A percentile compares a stretch with the other conserved stretches of the same genome.
Evolutionary conservation across 2,888 invertebrate species (phyloP).

Genomic region (Drosophila bunnanda): DNA sequence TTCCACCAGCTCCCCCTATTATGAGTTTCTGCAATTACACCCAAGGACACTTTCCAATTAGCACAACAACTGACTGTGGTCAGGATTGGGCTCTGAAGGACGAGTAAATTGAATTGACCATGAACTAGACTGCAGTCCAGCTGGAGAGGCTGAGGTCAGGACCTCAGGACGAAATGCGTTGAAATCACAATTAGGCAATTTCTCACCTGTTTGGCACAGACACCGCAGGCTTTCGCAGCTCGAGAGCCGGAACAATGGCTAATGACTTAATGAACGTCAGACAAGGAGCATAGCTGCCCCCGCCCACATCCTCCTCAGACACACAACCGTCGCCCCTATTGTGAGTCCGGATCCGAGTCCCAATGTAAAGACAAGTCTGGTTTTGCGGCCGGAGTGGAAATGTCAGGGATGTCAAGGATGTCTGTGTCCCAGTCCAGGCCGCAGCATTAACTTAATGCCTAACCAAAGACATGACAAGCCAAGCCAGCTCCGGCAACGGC

Average conservation of each 20-base stretch:
- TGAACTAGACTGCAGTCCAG: constrained; percentile 36
- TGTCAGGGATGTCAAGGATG: constrained; percentile 71
- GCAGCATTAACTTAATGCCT: constrained; percentile 77
- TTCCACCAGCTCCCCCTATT: not conserved
- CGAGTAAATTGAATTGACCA: constrained; percentile 68
- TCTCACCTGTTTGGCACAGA: constrained; percentile 73
- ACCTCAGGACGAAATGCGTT: constrained; percentile 55
- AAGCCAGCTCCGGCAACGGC: constrained; percentile 7
- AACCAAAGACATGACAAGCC: constrained; percentile 72
- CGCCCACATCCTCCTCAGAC: not conserved
- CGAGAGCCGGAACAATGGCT: constrained; percentile 68
- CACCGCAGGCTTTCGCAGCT: constrained; percentile 40
- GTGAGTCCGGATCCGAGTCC: constrained; percentile 22
- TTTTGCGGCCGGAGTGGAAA: constrained; percentile 54
- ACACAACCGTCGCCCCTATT: no score
- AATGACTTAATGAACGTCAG: constrained; percentile 77
- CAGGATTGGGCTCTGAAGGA: constrained; percentile 32
- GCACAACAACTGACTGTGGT: constrained; percentile 43
- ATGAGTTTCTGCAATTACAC: not conserved
- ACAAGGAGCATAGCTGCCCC: not conserved
- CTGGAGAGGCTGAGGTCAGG: constrained; percentile 4
- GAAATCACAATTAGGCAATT: constrained; percentile 80
- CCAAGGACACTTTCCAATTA: constrained; percentile 64
- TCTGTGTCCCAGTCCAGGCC: constrained; percentile 41
- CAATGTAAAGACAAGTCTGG: constrained; percentile 43